Evolutionary conservation across 2,113 vertebrate genomes (phyloP), one percentile per base, ranked within the genome.

Genomic region (Limnothrissa miodon): DNA sequence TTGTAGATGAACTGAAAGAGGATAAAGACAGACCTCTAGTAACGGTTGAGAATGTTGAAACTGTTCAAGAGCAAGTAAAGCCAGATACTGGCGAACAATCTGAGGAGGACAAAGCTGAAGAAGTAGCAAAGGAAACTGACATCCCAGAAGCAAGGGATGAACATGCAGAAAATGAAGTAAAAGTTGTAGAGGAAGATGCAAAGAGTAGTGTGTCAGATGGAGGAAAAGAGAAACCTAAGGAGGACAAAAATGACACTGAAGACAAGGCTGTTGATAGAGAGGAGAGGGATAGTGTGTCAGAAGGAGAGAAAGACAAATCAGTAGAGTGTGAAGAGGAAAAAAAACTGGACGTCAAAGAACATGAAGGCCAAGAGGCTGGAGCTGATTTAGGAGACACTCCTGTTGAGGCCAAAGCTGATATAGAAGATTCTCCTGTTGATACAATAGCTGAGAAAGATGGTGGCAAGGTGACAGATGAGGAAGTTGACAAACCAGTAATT

Each of bases 211-310:
- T 36, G 8, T 74, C 66, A 74, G 66, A 74, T 36, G 66, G 3
- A 17, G 66, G 17, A 36, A 74, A 74, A 39, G 66, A 74, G 25
- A 74, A 0, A 1, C 36, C 25, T 15, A 10, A 2, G 15, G 66
- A 74, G 66, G 66, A 36, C 15, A 36, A 74, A 74, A 74, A 36
- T 33, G 33, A 36, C 11, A 74, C 66, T 15, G 66, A 70, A 70
- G 25, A 74, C 66, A 74, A 74, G 3, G 29, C 11, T 86, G 66
- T 33, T 74, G 66, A 83, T 66, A 46, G 56, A 44, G 42, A 39
- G 39, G 66, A 11, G 5, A 78, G 29, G 4, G 39, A 83, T 29
- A 7, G 36, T 39, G 45, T 81, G 51, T 25, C 59, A 78, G 82
- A 66, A 23, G 25, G 29, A 59, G 8, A 15, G 53, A 33, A 39